These are phyloP conservation scores for Magallana ariakensis DNA, from an alignment of 1,140 invertebrate genomes.

Conservation along the genomic window DNA sequence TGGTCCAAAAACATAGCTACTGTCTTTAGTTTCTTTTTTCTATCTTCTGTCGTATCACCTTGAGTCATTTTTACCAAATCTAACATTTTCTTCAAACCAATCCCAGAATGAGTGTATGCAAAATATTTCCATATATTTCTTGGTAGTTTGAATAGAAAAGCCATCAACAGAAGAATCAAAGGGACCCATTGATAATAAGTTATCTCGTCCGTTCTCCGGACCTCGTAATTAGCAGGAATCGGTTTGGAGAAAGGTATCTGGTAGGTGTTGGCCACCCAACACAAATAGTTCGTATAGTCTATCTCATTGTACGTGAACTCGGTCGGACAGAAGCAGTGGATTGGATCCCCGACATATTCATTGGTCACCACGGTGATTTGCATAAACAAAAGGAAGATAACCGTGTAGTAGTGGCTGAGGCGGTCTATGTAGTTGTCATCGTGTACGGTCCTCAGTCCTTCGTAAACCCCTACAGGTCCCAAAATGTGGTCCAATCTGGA, in stretches of 20 bases:
- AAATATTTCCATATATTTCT: constrained; percentile 52
- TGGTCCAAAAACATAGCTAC: constrained; percentile 50
- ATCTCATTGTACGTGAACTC: constrained; percentile 60
- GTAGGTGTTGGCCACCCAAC: constrained; percentile 80
- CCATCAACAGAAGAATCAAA: constrained; percentile 84
- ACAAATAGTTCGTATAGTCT: constrained; percentile 65
- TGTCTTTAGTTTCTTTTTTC: constrained; percentile 31
- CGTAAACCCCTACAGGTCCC: constrained; percentile 49
- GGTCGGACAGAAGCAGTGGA: constrained; percentile 75
- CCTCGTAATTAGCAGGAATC: constrained; percentile 64
- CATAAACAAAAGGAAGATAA: constrained; percentile 65
- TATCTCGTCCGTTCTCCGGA: constrained; percentile 62
- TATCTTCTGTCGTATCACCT: constrained; percentile 33
- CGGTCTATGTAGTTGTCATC: constrained; percentile 72
- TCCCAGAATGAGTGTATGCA: constrained; percentile 44
- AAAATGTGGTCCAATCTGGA: constrained; percentile 57
- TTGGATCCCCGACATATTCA: constrained; percentile 81
- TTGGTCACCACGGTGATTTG: constrained; percentile 62
- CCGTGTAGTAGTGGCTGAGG: constrained; percentile 68
- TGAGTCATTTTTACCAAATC: constrained; percentile 22
- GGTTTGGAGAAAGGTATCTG: constrained; percentile 78
- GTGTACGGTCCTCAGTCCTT: constrained; percentile 58
- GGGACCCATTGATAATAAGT: constrained; percentile 81
- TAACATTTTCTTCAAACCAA: constrained; percentile 49
- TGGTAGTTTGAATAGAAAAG: constrained; percentile 60